Evolutionary conservation across 37 sponge, comb jelly and placozoan species (phyloP).

Genomic region (Mnemiopsis leidyi): DNA sequence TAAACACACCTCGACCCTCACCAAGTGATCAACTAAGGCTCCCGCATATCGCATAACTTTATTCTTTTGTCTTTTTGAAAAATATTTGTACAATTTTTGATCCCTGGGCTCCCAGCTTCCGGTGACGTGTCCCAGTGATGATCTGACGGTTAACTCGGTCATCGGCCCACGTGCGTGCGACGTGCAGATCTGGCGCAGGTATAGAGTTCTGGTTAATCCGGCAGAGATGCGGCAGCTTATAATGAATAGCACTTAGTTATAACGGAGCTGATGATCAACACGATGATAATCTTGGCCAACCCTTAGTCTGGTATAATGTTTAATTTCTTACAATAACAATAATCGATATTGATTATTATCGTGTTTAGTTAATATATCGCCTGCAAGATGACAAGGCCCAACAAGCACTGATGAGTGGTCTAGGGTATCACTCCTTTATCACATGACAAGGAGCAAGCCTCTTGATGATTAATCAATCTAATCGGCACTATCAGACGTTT

Average conservation of each 20-base stretch:
- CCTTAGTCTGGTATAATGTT: slow-evolving; percentile 30
- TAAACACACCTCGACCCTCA: background rate
- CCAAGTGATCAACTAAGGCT: background rate
- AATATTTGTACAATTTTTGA: background rate
- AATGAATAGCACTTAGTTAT: background rate
- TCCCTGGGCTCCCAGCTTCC: background rate
- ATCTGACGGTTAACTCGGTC: background rate
- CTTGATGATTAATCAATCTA: background rate
- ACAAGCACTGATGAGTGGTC: background rate
- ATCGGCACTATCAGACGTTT: background rate
- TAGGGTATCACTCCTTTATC: background rate
- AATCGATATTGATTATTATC: background rate
- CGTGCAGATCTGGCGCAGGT: background rate
- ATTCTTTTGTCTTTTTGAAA: background rate
- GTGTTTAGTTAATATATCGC: background rate
- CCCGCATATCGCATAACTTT: background rate
- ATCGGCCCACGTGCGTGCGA: background rate
- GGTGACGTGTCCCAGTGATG: background rate
- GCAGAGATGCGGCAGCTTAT: background rate
- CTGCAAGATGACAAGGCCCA: background rate
- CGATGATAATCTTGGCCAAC: too few species aligned
- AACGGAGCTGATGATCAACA: background rate
- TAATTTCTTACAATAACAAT: slow-evolving; percentile 34
- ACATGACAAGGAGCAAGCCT: background rate
- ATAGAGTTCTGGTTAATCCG: background rate